These are phyloP conservation scores for Heliopora coerulea DNA, from an alignment of 92 coral and sea anemone species.

Conservation along the genomic window DNA sequence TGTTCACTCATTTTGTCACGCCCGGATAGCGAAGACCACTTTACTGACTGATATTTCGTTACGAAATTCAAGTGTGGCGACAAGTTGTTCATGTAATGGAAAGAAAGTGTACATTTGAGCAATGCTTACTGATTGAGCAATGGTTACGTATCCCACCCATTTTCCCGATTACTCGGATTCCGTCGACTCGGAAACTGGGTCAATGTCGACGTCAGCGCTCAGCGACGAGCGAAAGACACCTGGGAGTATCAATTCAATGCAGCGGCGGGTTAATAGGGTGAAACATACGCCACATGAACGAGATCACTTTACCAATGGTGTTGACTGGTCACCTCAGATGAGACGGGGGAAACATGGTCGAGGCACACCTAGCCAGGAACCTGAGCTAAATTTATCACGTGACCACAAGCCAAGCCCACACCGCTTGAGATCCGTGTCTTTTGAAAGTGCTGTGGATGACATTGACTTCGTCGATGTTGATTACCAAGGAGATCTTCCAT, in stretches of 20 bases:
- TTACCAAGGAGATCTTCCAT: neutral
- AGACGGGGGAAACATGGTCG: constrained; percentile 33
- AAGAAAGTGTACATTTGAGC: too few species aligned
- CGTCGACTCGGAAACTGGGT: constrained; percentile 23
- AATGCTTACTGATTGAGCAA: too few species aligned
- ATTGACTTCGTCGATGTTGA: neutral
- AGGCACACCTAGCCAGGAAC: constrained; percentile 14
- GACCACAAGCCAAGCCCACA: neutral
- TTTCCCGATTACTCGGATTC: constrained; percentile 41
- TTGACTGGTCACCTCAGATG: constrained; percentile 37
- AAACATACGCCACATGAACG: neutral
- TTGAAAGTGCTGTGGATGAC: constrained; percentile 22
- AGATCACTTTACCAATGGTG: constrained; percentile 7
- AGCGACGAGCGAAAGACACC: constrained; percentile 28
- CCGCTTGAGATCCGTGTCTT: constrained; percentile 22
- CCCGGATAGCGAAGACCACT: too few species aligned
- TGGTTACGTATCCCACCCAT: constrained; percentile 21
- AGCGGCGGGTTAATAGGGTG: constrained; percentile 3
- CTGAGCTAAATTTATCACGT: constrained; percentile 15
- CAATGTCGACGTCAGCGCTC: neutral
- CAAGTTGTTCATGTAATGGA: too few species aligned
- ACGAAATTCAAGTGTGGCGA: too few species aligned
- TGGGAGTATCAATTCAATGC: constrained; percentile 36
- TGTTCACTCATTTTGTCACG: too few species aligned
- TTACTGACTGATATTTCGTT: too few species aligned